Conservation (phyloP, 1,140 invertebrate genomes). For the Tribolium madens region DNA sequence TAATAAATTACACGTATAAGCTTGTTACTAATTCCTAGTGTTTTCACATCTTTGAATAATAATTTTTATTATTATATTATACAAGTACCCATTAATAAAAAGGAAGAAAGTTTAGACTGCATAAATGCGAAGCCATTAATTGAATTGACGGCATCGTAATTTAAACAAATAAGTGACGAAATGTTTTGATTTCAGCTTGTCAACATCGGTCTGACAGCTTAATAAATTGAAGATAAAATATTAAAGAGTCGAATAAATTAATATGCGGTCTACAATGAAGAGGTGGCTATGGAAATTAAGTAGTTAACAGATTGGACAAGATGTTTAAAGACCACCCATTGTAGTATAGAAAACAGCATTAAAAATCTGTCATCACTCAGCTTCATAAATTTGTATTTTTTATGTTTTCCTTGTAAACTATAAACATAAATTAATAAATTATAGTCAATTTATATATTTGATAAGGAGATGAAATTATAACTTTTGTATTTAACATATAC, state of each 20-base stretch:
- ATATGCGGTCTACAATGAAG: constrained; percentile 16
- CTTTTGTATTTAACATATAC: background rate
- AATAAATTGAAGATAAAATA: constrained; percentile 23
- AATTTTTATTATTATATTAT: too few species aligned
- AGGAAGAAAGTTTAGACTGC: too few species aligned
- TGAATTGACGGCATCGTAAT: constrained; percentile 65
- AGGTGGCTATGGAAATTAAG: constrained; percentile 38
- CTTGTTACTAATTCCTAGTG: too few species aligned
- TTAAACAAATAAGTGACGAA: background rate
- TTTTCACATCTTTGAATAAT: too few species aligned
- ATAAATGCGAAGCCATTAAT: constrained; percentile 1
- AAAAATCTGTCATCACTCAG: constrained; percentile 1
- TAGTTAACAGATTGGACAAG: constrained; percentile 40
- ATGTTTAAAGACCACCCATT: constrained; percentile 34
- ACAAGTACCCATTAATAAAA: too few species aligned
- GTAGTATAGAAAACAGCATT: background rate
- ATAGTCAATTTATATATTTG: background rate
- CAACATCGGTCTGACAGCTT: constrained; percentile 6
- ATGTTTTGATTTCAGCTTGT: constrained; percentile 26
- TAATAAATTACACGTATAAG: too few species aligned
- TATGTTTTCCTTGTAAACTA: background rate
- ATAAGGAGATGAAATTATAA: background rate
- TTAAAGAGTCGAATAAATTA: constrained; percentile 23
- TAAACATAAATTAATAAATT: background rate
- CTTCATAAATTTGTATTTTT: constrained; percentile 8